These are phyloP conservation scores for Belonocnema kinseyi DNA, from an alignment of 1,140 invertebrate genomes.

Conservation along the genomic window DNA sequence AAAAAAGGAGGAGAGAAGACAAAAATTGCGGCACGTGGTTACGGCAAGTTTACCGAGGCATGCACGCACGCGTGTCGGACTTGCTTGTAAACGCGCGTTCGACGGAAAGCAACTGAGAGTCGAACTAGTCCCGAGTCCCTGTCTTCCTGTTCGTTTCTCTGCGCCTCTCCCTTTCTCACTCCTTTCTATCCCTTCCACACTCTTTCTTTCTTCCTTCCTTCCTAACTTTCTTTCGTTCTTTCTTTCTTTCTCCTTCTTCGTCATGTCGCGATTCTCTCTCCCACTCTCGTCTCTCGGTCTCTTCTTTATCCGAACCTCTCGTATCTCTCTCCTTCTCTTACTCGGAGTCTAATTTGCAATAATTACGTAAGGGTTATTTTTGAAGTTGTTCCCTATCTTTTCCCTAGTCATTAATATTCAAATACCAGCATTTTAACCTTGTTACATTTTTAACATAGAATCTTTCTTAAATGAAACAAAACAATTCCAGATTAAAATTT, in stretches of 20 bases:
- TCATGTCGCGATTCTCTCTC: slow-evolving; percentile 36
- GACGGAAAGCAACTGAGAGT: slow-evolving; percentile 59
- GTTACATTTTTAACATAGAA: too few relatives aligned
- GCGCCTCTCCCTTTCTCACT: slow-evolving; percentile 51
- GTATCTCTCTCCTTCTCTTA: slow-evolving; percentile 32
- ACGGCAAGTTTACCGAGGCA: slow-evolving; percentile 53
- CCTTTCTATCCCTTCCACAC: slow-evolving; percentile 44
- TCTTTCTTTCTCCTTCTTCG: background rate
- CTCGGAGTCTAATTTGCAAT: background rate
- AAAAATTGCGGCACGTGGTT: slow-evolving; percentile 62
- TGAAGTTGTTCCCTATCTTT: too few relatives aligned
- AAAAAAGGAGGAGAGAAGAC: background rate
- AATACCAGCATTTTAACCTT: too few relatives aligned
- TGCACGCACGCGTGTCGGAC: slow-evolving; percentile 67
- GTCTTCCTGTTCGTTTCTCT: slow-evolving; percentile 59
- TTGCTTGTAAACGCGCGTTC: slow-evolving; percentile 71
- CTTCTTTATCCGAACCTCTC: slow-evolving; percentile 13
- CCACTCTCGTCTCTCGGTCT: slow-evolving; percentile 49
- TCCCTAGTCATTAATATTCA: too few relatives aligned
- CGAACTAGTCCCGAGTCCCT: slow-evolving; percentile 56
- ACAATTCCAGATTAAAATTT: too few relatives aligned
- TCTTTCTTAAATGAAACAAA: too few relatives aligned
- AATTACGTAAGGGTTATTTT: too few relatives aligned
- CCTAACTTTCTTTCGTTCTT: background rate
- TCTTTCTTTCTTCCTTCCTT: slow-evolving; percentile 32